A percentile compares a stretch with the other conserved stretches of the same genome.
phyloP scores from a whole-genome alignment of 1,140 invertebrate genomes.

The Drosophila insularis region DNA sequence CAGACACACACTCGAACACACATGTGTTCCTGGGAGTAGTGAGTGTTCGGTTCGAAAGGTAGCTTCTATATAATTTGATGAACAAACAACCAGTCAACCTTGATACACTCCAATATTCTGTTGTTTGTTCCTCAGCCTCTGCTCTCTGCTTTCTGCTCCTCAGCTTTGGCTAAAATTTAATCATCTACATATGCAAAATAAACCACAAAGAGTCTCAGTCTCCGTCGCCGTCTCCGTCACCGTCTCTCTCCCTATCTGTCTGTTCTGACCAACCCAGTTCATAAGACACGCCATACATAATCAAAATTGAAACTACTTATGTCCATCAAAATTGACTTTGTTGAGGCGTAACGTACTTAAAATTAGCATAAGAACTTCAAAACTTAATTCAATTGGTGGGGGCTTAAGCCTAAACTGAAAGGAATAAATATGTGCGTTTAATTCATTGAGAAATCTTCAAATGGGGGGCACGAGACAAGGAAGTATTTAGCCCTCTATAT shows the following conservation, averaged over 20 bases:
- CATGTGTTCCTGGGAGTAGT: constrained; percentile 4
- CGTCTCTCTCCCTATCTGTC: neutral
- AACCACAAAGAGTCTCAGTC: constrained; percentile 25
- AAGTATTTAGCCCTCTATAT: neutral
- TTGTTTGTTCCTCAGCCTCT: constrained; percentile 30
- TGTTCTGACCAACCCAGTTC: constrained; percentile 46
- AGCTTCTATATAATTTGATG: constrained; percentile 76
- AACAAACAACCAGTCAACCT: constrained; percentile 71
- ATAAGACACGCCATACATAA: constrained; percentile 37
- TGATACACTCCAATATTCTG: constrained; percentile 22
- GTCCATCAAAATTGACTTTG: constrained; percentile 51
- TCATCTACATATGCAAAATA: constrained; percentile 54
- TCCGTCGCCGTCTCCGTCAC: neutral
- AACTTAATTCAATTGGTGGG: constrained; percentile 20
- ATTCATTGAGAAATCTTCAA: neutral
- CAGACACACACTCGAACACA: neutral
- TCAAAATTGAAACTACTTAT: constrained; percentile 57
- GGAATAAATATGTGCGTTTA: neutral
- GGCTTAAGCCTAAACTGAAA: constrained; percentile 6
- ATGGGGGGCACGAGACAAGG: constrained; percentile 1
- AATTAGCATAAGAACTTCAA: constrained; percentile 72
- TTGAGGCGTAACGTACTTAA: constrained; percentile 44
- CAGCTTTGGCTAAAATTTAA: constrained; percentile 21
- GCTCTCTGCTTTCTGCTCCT: too few species aligned
- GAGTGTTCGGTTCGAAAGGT: constrained; percentile 8